Percentiles rank a stretch among this genome's conserved stretches.
phyloP scores from a whole-genome alignment of 37 sponge, comb jelly and placozoan species.

The Aphrocallistes beatrix region DNA sequence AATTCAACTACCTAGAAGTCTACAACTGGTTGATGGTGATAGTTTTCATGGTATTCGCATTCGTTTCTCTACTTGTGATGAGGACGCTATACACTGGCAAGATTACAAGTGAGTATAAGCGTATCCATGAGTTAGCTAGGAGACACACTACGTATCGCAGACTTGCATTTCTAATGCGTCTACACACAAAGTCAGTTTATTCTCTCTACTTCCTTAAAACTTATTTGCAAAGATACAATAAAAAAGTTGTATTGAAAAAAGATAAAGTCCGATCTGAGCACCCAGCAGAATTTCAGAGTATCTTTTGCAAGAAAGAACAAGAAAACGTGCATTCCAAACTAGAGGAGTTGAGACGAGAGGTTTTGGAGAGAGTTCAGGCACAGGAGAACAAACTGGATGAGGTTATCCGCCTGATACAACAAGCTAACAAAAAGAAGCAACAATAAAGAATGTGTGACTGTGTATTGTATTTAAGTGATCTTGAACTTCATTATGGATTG shows the following conservation, averaged over 20 bases:
- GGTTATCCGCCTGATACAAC: too few species aligned
- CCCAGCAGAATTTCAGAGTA: not conserved
- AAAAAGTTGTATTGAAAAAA: not conserved
- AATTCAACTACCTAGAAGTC: conserved; percentile 2
- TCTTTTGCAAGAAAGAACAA: not conserved
- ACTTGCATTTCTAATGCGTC: not conserved
- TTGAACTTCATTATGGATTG: too few species aligned
- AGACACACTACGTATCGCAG: not conserved
- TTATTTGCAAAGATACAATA: not conserved
- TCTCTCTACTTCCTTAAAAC: not conserved
- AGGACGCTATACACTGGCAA: not conserved
- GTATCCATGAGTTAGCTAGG: not conserved
- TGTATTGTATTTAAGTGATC: too few species aligned
- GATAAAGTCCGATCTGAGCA: not conserved
- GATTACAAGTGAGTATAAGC: not conserved
- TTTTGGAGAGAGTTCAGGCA: not conserved
- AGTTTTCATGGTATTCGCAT: not conserved
- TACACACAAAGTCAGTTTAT: not conserved
- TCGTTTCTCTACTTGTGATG: not conserved
- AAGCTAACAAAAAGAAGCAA: too few species aligned
- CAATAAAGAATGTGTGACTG: too few species aligned
- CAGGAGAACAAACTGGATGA: not conserved
- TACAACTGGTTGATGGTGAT: not conserved
- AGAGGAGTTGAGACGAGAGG: not conserved
- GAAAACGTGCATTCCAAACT: not conserved